Evolutionary conservation across 2,113 vertebrate genomes (phyloP), one percentile per base, ranked within the genome.

Genomic region (Phainopepla nitens): DNA sequence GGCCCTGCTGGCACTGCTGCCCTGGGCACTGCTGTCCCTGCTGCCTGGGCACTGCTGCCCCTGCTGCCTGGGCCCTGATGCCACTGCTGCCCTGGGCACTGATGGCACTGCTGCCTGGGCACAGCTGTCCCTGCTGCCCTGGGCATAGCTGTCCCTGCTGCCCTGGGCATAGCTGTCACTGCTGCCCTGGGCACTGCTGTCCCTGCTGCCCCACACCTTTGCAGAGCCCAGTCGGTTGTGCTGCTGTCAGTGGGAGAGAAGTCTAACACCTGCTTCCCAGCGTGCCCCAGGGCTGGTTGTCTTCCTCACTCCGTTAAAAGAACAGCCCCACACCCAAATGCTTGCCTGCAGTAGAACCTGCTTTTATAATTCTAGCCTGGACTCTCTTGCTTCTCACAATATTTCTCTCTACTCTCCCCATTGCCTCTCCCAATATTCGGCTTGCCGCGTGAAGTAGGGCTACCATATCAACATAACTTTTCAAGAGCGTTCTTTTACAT

Each of bases 191-290:
- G 44, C 15, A 13, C 69, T 0, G 35, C 49, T 69, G 36, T 4
- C 29, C 7, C 31, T 42, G 71, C 60, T 70, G 45, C 15, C 47
- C n/a, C 4, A 3, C 5, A 9, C 18, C 35, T 24, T 17, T 0
- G 0, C 64, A 79, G 50, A 82, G n/a, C 45, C 44, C 7, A 0
- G 17, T 13, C 0, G 0, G 58, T 7, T 47, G 25, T 65, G 42
- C 28, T 66, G 79, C 35, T 27, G 20, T 6, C 0, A 0, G 41
- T 2, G 1, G n/a, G 13, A 70, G 25, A 28, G 42, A 54, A 50
- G 41, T n/a, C 7, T 31, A 81, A 0, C 47, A 5, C 0, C 0
- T 27, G 11, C 33, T 72, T 35, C 44, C 20, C 3, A 0, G 1
- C 2, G 0, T 15, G 16, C 5, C 21, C 82, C 47, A n/a, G 15